phyloP scores from a whole-genome alignment of 2,113 vertebrate genomes.

The Osmerus mordax region DNA sequence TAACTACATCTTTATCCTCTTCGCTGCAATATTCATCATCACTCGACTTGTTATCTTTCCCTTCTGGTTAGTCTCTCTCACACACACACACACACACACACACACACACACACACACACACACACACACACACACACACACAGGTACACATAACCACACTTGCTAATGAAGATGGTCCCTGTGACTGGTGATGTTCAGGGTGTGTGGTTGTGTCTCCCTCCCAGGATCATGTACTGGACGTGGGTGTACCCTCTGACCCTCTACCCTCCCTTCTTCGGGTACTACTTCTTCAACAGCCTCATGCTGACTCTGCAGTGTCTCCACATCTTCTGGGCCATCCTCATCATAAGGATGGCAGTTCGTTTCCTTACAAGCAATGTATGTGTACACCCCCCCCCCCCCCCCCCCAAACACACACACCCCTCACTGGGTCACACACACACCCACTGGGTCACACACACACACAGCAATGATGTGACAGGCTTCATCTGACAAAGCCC shows the following conservation, averaged over 20 bases:
- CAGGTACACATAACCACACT: not conserved
- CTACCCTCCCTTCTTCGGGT: constrained; percentile 89
- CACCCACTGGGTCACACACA: not conserved
- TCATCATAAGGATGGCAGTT: constrained; percentile 89
- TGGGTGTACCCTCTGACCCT: constrained; percentile 83
- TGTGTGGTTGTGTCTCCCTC: constrained; percentile 10
- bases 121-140: constrained; percentile 1
- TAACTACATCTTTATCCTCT: constrained; percentile 91
- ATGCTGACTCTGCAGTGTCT: constrained; percentile 84
- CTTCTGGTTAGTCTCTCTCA: constrained; percentile 78
- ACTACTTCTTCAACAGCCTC: constrained; percentile 94
- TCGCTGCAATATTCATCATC: constrained; percentile 86
- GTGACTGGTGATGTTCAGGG: not conserved
- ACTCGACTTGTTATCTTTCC: constrained; percentile 89
- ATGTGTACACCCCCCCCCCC: constrained; percentile 38
- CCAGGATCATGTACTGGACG: constrained; percentile 90
- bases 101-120: not conserved
- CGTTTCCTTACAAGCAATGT: constrained; percentile 93
- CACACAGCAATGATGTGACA: too few species aligned
- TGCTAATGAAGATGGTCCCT: not conserved
- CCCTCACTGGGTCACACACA: too few species aligned
- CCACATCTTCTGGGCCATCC: constrained; percentile 90
- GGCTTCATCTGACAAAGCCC: too few species aligned
- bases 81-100: not conserved
- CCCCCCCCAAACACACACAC: not conserved